Evolutionary conservation across 2,797 vertebrate genomes (phyloP), one percentile per base, ranked within the genome.

Genomic region (Vespertilio murinus): DNA sequence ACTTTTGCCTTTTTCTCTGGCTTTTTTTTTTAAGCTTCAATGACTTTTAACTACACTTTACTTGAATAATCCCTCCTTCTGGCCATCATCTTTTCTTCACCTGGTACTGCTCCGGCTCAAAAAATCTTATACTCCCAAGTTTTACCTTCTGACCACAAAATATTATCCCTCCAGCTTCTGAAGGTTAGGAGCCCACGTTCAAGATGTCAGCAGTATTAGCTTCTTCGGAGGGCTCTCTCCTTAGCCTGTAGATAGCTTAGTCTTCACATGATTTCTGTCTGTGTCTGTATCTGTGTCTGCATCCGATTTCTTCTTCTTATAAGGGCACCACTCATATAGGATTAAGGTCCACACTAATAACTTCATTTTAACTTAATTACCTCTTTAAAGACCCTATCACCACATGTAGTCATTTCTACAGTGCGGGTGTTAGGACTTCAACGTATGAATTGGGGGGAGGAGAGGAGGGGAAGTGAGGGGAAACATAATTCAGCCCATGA

Each of bases 61-160:
- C 14, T 79, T 10, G 1, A 82, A 45, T 23, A 75, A 64, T 47
- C 30, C 42, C 20, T 78, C 79, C 22, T 65, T 22, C 9, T 35
- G 30, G 11, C 16, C 33, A 70, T 45, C 40, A 78, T 82, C 35
- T 84, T 91, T 90, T 54, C 49, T 83, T 65, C n/a, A 22, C 16
- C 30, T 71, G 47, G 20, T 59, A 82, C 5, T 38, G 14, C 20
- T 61, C 22, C 64, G 40, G 40, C 25, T 87, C 12, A 65, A 82
- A 82, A 71, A 77, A 52, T 81, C 40, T 33, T 81, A 67, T 40
- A 79, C 20, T 13, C 56, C 25, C 30, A 61, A 61, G 28, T 42
- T 74, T n/a, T 88, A 86, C 3, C 59, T 78, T 74, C 56, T 79
- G 45, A 75, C n/a, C n/a, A 80, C 40, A 90, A 86, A 93, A 56